These are phyloP conservation scores for Scaptomyza parva DNA, from an alignment of 2,888 invertebrate genomes.

Conservation along the genomic window DNA sequence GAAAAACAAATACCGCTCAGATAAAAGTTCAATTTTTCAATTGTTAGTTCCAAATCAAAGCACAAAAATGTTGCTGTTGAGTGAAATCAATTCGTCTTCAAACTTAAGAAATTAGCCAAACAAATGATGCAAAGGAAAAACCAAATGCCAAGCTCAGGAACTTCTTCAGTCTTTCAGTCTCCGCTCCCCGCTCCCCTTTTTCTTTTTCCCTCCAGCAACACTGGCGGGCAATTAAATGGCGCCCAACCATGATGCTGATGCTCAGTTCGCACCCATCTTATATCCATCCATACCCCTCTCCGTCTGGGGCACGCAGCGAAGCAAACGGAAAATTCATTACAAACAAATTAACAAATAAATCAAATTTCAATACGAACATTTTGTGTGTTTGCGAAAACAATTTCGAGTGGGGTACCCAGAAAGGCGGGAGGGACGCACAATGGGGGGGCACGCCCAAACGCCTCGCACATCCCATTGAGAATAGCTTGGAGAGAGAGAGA, in stretches of 20 bases:
- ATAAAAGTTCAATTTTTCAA: constrained; percentile 44
- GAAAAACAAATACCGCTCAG: background rate
- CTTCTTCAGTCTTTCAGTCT: background rate
- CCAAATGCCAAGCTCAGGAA: constrained; percentile 66
- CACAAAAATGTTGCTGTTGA: constrained; percentile 45
- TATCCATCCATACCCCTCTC: constrained; percentile 23
- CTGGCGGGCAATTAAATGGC: constrained; percentile 69
- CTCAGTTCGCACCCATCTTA: constrained; percentile 19
- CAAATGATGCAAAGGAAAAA: constrained; percentile 69
- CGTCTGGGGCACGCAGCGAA: constrained; percentile 57
- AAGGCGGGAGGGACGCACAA: constrained; percentile 28
- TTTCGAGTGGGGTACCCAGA: constrained; percentile 72
- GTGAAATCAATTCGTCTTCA: constrained; percentile 47
- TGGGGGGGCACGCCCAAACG: constrained; percentile 73
- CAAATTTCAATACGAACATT: constrained; percentile 84
- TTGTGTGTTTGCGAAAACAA: constrained; percentile 82
- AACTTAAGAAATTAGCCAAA: constrained; percentile 66
- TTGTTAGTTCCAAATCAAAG: constrained; percentile 60
- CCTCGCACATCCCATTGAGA: constrained; percentile 37
- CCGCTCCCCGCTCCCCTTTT: background rate
- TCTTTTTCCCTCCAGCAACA: constrained; percentile 10
- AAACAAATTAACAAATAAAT: constrained; percentile 85
- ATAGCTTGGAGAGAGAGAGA: too few relatives aligned
- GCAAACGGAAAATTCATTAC: constrained; percentile 83
- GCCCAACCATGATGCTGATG: constrained; percentile 31